phyloP scores from a whole-genome alignment of 2,113 vertebrate species.

The Callorhinus ursinus region DNA sequence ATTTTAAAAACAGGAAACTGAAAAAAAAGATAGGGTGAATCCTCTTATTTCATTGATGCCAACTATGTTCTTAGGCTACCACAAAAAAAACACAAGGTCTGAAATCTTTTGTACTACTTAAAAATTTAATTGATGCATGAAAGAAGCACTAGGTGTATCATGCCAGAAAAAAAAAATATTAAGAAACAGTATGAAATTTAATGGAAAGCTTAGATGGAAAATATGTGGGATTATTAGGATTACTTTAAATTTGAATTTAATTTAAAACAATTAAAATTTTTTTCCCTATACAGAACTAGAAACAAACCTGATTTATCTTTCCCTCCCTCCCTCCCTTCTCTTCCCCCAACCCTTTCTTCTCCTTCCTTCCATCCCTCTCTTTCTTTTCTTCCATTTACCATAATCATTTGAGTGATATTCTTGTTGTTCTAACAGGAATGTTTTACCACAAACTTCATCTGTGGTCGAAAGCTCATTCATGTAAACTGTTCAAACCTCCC shows the following conservation, averaged over 20 bases:
- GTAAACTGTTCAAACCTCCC: constrained; percentile 89
- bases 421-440: constrained; percentile 88
- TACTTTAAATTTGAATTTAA: constrained; percentile 17
- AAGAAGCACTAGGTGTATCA: background rate
- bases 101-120: background rate
- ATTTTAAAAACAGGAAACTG: background rate
- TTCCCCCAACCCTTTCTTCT: background rate
- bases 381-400: background rate
- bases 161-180: background rate
- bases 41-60: constrained; percentile 36
- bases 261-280: background rate
- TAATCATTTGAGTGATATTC: constrained; percentile 50
- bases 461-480: constrained; percentile 91
- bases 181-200: constrained; percentile 21
- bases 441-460: constrained; percentile 92
- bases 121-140: background rate
- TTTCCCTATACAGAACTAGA: background rate
- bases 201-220: background rate
- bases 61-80: constrained; percentile 21
- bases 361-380: too few species aligned
- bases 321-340: background rate
- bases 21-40: background rate
- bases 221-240: background rate
- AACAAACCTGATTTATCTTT: constrained; percentile 23
- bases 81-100: constrained; percentile 30